A percentile compares a stretch with the other conserved stretches of the same genome.
phyloP scores from a whole-genome alignment of 2,888 invertebrate genomes.

The Nowickia ferox region DNA sequence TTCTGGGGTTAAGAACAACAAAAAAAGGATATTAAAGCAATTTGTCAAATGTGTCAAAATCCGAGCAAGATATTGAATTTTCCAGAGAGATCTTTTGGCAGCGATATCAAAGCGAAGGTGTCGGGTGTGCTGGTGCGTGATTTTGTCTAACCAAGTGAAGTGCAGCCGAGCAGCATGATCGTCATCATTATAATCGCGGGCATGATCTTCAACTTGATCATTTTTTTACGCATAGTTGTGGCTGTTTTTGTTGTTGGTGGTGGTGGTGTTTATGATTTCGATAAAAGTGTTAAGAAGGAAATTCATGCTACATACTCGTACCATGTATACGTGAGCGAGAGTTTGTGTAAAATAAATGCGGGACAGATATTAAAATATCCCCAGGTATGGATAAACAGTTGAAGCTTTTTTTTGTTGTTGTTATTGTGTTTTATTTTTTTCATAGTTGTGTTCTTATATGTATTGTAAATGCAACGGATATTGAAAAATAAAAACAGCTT shows the following conservation, averaged over 20 bases:
- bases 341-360: constrained; percentile 59
- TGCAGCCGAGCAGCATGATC: constrained; percentile 13
- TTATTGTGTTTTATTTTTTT: constrained; percentile 22
- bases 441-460: constrained; percentile 8
- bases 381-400: constrained; percentile 68
- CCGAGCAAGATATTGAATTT: constrained; percentile 76
- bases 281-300: constrained; percentile 70
- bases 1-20: constrained; percentile 68
- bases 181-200: constrained; percentile 21
- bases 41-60: constrained; percentile 81
- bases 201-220: constrained; percentile 55
- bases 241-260: background rate
- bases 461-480: constrained; percentile 60
- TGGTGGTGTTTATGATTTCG: constrained; percentile 54
- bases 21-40: constrained; percentile 78
- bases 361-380: constrained; percentile 73
- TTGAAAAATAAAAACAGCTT: constrained; percentile 73
- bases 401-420: constrained; percentile 48
- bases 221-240: background rate
- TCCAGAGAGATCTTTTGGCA: constrained; percentile 65
- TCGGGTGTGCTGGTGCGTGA: background rate
- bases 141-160: constrained; percentile 20
- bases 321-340: background rate
- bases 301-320: constrained; percentile 23
- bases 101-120: constrained; percentile 53